Conservation (phyloP, 2,797 vertebrate genomes). For the Paedocypris micromegethes region DNA sequence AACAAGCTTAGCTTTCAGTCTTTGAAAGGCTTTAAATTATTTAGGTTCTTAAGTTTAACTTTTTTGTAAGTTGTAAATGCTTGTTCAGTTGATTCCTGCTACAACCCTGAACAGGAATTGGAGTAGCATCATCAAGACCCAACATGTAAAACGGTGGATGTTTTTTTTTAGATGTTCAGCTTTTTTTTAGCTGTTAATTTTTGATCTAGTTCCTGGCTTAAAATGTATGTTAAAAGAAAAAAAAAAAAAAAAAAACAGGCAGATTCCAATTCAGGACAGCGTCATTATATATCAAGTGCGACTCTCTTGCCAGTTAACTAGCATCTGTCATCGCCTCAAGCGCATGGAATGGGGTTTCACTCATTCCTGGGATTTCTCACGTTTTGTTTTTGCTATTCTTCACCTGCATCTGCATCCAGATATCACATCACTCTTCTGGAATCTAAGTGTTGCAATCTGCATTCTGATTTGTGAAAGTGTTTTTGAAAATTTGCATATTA, state of each 20-base stretch:
- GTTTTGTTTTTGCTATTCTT: conserved; percentile 19
- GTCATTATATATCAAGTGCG: neutral
- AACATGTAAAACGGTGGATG: too few species aligned
- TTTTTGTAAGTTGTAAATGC: conserved; percentile 11
- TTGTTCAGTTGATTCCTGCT: conserved; percentile 12
- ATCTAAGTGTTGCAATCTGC: too few species aligned
- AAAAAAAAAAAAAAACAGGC: conserved; percentile 19
- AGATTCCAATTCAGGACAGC: conserved; percentile 14
- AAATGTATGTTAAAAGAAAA: neutral
- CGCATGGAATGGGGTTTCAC: neutral
- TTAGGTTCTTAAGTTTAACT: neutral
- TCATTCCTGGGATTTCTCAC: conserved; percentile 3
- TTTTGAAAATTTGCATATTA: too few species aligned
- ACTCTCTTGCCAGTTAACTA: conserved; percentile 8
- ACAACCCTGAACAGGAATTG: neutral
- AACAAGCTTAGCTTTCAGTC: neutral
- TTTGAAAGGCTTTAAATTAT: conserved; percentile 2
- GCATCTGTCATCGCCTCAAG: conserved; percentile 21
- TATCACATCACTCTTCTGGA: too few species aligned
- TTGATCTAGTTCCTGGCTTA: too few species aligned
- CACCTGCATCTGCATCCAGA: neutral
- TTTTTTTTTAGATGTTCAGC: too few species aligned
- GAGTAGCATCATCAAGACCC: neutral
- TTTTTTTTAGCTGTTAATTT: too few species aligned
- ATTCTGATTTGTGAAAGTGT: too few species aligned